These are phyloP conservation scores for Acinonyx jubatus DNA, from an alignment of 2,113 vertebrate species.

Conservation along the genomic window DNA sequence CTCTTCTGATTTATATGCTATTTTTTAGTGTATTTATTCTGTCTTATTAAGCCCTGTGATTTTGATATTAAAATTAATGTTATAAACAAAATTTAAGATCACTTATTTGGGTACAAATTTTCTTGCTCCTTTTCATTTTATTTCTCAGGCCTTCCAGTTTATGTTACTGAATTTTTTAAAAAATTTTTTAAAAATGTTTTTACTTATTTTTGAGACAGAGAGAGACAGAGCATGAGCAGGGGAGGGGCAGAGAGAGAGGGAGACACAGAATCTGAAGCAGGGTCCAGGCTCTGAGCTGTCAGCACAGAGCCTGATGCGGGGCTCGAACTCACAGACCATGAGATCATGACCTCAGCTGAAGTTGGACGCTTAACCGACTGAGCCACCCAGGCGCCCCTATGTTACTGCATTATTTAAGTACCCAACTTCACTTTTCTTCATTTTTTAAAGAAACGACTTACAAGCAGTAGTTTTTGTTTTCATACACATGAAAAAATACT, in stretches of 20 bases:
- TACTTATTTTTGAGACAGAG: no score
- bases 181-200: no score
- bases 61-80: background rate
- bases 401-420: background rate
- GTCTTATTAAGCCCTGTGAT: background rate
- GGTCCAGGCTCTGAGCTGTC: no score
- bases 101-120: background rate
- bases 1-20: background rate
- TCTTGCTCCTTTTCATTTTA: background rate
- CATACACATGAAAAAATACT: background rate
- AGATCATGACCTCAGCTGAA: no score
- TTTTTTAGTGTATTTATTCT: background rate
- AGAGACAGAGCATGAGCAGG: no score
- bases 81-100: background rate
- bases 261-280: no score
- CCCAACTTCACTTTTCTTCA: background rate
- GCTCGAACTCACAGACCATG: no score
- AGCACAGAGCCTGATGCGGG: no score
- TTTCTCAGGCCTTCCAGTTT: background rate
- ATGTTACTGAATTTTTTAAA: background rate
- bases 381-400: background rate
- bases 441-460: background rate
- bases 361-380: no score
- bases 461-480: background rate
- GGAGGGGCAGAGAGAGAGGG: no score